phyloP scores from a whole-genome alignment of 2,888 invertebrate species.

The Trissolcus japonicus region DNA sequence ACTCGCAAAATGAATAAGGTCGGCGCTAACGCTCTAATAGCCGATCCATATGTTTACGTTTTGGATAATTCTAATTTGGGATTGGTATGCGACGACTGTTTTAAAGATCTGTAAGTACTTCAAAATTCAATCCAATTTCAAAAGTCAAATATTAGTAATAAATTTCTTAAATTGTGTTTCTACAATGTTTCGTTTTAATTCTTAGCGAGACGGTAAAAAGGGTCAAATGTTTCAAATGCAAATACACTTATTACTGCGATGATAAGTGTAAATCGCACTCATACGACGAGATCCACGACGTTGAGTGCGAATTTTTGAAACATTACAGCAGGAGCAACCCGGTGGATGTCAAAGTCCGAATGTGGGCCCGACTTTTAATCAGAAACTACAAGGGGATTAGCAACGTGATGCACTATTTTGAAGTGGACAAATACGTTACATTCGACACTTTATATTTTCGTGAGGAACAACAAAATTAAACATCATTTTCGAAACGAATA shows the following conservation, averaged over 20 bases:
- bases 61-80: neutral
- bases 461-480: constrained; percentile 1
- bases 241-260: constrained; percentile 6
- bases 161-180: constrained; percentile 10
- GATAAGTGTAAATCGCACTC: neutral
- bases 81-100: constrained; percentile 2
- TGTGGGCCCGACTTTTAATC: constrained; percentile 12
- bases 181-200: neutral
- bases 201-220: neutral
- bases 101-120: neutral
- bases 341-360: neutral
- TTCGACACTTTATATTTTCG: constrained; percentile 10
- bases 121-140: neutral
- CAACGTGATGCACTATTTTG: neutral
- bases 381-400: constrained; percentile 2
- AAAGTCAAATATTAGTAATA: neutral
- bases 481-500: too few species aligned
- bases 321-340: neutral
- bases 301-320: constrained; percentile 11
- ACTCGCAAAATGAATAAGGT: neutral
- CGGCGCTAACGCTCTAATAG: neutral
- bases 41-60: constrained; percentile 13
- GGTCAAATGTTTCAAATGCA: neutral
- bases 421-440: neutral
- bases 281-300: constrained; percentile 3